phyloP scores from a whole-genome alignment of 2,888 invertebrate species.

The Cremastinae sp. region DNA sequence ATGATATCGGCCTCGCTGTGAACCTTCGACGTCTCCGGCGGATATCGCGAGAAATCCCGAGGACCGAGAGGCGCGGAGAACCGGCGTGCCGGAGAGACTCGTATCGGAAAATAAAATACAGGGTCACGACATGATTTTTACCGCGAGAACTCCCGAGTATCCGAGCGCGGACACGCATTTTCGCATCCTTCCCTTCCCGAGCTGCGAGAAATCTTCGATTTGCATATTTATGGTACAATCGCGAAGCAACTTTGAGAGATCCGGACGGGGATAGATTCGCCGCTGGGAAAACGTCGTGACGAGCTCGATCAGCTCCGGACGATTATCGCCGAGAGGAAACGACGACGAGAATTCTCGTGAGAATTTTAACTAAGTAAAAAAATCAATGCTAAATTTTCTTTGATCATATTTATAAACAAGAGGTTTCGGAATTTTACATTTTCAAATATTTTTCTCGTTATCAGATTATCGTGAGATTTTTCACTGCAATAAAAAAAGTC shows the following conservation, averaged over 20 bases:
- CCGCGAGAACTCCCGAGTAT: not conserved
- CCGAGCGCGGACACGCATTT: no score
- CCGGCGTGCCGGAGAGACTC: constrained; percentile 20
- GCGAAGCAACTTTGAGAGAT: constrained; percentile 40
- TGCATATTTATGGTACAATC: constrained; percentile 75
- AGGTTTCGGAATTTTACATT: no score
- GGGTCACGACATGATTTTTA: constrained; percentile 47
- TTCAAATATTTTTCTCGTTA: no score
- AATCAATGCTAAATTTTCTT: no score
- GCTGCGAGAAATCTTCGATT: constrained; percentile 72
- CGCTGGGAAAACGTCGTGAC: constrained; percentile 57
- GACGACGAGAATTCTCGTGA: constrained; percentile 11
- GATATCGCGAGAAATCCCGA: constrained; percentile 60
- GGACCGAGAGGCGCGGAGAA: constrained; percentile 9
- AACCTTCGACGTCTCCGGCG: constrained; percentile 69
- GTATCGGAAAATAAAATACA: constrained; percentile 52
- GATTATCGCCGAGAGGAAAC: constrained; percentile 14
- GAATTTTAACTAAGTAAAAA: no score
- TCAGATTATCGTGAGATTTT: no score
- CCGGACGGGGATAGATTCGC: constrained; percentile 46
- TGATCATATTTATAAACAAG: no score
- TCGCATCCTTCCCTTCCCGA: not conserved
- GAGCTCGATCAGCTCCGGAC: constrained; percentile 43
- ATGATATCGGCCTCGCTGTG: constrained; percentile 65
- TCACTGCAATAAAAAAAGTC: no score